These are phyloP conservation scores for Mastomys coucha DNA, from an alignment of 2,113 vertebrate species.

Conservation along the genomic window DNA sequence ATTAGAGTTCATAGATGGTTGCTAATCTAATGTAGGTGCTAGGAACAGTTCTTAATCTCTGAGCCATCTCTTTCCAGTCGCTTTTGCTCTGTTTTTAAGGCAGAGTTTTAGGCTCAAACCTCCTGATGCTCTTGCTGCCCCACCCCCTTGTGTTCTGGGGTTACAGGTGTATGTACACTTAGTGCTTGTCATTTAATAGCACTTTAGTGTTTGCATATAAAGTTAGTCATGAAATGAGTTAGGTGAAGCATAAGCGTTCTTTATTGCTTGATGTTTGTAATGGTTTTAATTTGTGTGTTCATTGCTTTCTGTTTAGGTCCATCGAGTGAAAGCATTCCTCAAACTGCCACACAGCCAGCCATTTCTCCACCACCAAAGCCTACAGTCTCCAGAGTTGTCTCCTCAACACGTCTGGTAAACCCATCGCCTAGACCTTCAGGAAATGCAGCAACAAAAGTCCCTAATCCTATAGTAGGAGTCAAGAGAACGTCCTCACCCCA, in stretches of 20 bases:
- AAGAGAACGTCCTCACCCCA: slow-evolving; percentile 89
- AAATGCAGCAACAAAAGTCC: slow-evolving; percentile 87
- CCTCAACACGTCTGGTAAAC: slow-evolving; percentile 88
- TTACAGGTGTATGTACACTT: neutral
- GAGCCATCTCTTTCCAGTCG: neutral
- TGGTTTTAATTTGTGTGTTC: slow-evolving; percentile 20
- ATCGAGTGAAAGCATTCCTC: slow-evolving; percentile 90
- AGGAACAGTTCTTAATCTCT: neutral
- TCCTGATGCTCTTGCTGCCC: neutral
- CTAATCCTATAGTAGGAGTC: slow-evolving; percentile 85
- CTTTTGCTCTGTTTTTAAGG: neutral
- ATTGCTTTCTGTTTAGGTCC: slow-evolving; percentile 81
- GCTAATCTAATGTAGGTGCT: neutral
- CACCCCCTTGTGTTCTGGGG: neutral
- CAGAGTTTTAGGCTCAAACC: neutral
- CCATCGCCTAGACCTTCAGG: slow-evolving; percentile 88
- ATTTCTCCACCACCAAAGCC: slow-evolving; percentile 89
- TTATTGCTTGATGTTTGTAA: neutral
- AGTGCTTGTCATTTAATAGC: neutral
- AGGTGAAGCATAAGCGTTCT: neutral
- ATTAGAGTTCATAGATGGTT: neutral
- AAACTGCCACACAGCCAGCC: slow-evolving; percentile 88
- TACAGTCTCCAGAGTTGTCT: slow-evolving; percentile 87
- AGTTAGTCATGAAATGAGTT: neutral
- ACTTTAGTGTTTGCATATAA: neutral